Conservation (phyloP, 2,113 vertebrate genomes). For the Apeltes quadracus region DNA sequence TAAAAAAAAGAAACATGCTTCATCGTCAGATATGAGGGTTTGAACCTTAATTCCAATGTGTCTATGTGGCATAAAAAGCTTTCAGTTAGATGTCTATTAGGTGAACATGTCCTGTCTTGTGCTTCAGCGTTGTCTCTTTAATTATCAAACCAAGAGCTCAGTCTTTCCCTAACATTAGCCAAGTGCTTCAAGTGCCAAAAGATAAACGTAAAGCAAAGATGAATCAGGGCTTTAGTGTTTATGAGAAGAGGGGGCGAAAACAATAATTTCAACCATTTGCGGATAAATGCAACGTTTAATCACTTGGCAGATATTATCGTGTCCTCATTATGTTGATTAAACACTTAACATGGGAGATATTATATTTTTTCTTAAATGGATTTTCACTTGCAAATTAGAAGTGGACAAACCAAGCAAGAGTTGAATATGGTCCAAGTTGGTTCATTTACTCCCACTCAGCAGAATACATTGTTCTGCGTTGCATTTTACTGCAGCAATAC, state of each 20-base stretch:
- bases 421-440: not conserved
- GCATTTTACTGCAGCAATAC: conserved; percentile 25
- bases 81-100: not conserved
- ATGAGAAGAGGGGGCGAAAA: not conserved
- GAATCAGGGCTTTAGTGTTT: not conserved
- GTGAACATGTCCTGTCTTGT: not conserved
- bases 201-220: not conserved
- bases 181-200: not conserved
- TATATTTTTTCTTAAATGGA: not conserved
- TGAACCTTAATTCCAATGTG: not conserved
- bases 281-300: too few species aligned
- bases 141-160: not conserved
- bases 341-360: not conserved
- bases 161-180: not conserved
- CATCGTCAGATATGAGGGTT: not conserved
- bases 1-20: not conserved
- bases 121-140: not conserved
- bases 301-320: not conserved
- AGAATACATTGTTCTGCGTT: not conserved
- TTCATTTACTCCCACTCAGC: conserved; percentile 5
- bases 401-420: not conserved
- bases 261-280: not conserved
- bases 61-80: not conserved
- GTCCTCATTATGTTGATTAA: conserved; percentile 5
- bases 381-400: not conserved